Evolutionary conservation across 2,113 vertebrate species (phyloP), one percentile per base, ranked within the genome.

Genomic region (Dasyurus viverrinus): DNA sequence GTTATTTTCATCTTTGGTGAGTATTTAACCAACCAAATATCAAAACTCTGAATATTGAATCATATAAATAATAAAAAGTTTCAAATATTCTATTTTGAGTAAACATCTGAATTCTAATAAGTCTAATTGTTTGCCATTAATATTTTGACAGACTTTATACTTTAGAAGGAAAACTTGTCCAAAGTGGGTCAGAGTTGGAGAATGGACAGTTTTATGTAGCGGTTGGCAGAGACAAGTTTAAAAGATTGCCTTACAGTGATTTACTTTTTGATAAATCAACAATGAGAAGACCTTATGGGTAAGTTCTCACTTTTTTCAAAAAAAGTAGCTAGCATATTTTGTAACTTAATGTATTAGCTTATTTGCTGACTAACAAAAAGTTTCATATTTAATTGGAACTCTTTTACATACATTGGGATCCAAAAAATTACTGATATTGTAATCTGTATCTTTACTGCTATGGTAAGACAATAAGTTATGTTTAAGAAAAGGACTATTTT

Each of bases 191-290:
- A 54, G 99, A 99, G 57, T 97, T 99, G 97, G 99, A 99, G 97
- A 99, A 99, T 0, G 99, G 99, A 46, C 99, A 99, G 97, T 99
- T 99, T 93, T 99, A 99, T 53, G 99, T 99, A 92, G 99, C 99
- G 24, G 99, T 99, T 8, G 99, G 99, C 95, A 99, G 99, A 98
- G 99, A 99, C 89, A 99, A 98, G 96, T 99, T 99, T 97, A 99
- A 99, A 98, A 99, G 98, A 96, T 97, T 99, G 95, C 98, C 99
- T 0, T 99, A 99, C 93, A 98, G 97, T 47, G 99, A 99, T 96
- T 96, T 99, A 5, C 98, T 99, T 25, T 99, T 99, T 92, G 98
- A 98, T 97, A 99, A 99, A 97, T 98, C 99, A 54, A 97, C 98
- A 16, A 93, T 95, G 26, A 99, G 98, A 97, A 98, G 99, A 94